These are phyloP conservation scores for Zoroaster sp. DNA, from an alignment of 53 echinoderm and acorn worm species.

Conservation along the genomic window DNA sequence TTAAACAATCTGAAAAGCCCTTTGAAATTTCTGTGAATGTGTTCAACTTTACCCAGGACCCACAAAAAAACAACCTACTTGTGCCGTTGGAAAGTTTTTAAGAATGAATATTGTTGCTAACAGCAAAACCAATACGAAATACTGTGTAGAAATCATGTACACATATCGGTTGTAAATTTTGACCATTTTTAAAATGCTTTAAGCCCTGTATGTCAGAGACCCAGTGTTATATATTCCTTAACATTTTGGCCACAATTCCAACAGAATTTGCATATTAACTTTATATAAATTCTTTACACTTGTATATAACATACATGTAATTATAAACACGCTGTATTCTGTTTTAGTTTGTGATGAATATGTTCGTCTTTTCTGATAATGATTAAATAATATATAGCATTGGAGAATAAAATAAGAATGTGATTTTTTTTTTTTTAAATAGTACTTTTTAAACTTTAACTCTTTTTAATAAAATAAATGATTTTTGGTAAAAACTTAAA, in stretches of 20 bases:
- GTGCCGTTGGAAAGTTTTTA: too few species aligned
- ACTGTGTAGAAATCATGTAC: background rate
- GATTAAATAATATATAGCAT: constrained; percentile 43
- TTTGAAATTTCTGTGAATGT: too few species aligned
- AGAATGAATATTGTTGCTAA: too few species aligned
- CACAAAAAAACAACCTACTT: too few species aligned
- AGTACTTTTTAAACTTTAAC: too few species aligned
- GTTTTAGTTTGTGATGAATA: constrained; percentile 5
- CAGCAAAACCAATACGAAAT: too few species aligned
- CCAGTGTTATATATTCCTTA: background rate
- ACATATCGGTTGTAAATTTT: background rate
- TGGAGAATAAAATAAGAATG: constrained; percentile 51
- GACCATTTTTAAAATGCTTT: background rate
- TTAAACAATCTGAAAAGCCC: too few species aligned
- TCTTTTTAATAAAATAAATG: too few species aligned
- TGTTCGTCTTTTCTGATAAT: constrained; percentile 40
- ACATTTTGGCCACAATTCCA: background rate
- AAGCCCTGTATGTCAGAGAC: too few species aligned
- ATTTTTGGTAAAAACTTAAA: too few species aligned
- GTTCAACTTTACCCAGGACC: too few species aligned
- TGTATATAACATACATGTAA: constrained; percentile 48
- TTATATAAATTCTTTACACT: background rate
- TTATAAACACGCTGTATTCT: constrained; percentile 44
- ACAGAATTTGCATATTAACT: background rate
- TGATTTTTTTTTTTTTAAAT: too few species aligned